Evolutionary conservation across 1,140 invertebrate genomes (phyloP).

Genomic region (Vanessa tameamea): DNA sequence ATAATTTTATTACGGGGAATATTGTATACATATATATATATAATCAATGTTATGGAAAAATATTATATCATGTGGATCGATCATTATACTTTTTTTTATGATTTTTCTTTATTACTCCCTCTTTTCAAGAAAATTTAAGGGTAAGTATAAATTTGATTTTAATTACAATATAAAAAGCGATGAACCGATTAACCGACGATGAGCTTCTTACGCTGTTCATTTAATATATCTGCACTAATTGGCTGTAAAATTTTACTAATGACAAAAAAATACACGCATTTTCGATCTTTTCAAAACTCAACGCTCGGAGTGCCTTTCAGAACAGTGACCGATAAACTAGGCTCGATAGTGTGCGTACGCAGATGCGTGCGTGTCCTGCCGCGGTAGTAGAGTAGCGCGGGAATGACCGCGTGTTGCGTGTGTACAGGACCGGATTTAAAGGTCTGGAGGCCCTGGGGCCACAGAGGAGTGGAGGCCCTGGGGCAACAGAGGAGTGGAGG

Average conservation of each 20-base stretch:
- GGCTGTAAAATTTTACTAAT: conserved; percentile 14
- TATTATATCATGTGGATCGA: neutral
- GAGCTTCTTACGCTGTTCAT: conserved; percentile 9
- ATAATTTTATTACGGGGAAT: conserved; percentile 12
- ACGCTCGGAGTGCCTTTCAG: neutral
- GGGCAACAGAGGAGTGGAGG: no score
- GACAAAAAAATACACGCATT: no score
- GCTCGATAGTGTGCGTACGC: no score
- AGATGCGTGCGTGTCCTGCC: neutral
- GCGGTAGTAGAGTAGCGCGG: conserved; percentile 21
- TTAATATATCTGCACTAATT: conserved; percentile 14
- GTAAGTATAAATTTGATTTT: conserved; percentile 13
- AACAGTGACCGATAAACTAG: no score
- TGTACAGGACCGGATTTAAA: no score
- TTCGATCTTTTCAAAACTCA: no score
- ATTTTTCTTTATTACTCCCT: conserved; percentile 10
- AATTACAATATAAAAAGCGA: neutral
- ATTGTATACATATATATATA: neutral
- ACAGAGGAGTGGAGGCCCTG: no score
- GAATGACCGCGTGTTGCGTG: conserved; percentile 37
- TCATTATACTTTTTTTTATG: conserved; percentile 16
- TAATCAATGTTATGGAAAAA: neutral
- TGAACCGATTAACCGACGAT: conserved; percentile 12
- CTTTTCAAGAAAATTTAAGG: neutral
- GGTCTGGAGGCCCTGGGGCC: no score